A percentile compares a stretch with the other conserved stretches of the same genome.
Conservation (phyloP, 2,797 vertebrate species). For the Coccyzus lansbergi region DNA sequence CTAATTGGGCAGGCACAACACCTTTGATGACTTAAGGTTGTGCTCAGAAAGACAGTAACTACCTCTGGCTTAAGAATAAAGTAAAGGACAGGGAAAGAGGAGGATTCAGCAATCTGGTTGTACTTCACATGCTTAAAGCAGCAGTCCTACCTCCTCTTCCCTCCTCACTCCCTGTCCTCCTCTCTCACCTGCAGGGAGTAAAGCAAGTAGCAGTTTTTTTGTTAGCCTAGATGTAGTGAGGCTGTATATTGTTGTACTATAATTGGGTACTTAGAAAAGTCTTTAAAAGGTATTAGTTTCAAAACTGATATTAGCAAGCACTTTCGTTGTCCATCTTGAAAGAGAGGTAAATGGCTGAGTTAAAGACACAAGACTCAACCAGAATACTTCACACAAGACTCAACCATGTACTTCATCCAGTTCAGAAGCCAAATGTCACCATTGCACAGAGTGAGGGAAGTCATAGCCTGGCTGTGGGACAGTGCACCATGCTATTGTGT, state of each 20-base stretch:
- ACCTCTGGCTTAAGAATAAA: slow-evolving; percentile 61
- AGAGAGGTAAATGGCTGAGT: not conserved
- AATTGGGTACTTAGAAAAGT: not conserved
- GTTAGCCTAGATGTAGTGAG: not conserved
- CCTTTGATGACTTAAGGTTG: slow-evolving; percentile 41
- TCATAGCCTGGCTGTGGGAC: not conserved
- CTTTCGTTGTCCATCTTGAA: not conserved
- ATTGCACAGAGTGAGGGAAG: not conserved
- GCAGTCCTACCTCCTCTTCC: not conserved
- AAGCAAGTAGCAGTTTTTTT: not conserved
- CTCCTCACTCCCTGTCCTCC: not conserved
- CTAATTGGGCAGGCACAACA: not conserved
- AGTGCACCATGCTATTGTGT: not conserved
- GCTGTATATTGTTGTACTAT: not conserved
- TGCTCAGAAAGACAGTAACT: slow-evolving; percentile 30
- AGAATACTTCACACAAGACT: not conserved
- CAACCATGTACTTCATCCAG: not conserved
- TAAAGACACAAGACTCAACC: not conserved
- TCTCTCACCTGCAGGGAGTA: not conserved
- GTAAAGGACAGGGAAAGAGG: not conserved
- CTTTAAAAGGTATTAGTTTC: not conserved
- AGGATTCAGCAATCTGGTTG: not conserved
- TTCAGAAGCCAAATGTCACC: not conserved
- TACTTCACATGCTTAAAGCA: not conserved
- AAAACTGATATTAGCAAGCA: not conserved